Conservation (phyloP, 2,888 invertebrate species). For the Heliconius ethilla region DNA sequence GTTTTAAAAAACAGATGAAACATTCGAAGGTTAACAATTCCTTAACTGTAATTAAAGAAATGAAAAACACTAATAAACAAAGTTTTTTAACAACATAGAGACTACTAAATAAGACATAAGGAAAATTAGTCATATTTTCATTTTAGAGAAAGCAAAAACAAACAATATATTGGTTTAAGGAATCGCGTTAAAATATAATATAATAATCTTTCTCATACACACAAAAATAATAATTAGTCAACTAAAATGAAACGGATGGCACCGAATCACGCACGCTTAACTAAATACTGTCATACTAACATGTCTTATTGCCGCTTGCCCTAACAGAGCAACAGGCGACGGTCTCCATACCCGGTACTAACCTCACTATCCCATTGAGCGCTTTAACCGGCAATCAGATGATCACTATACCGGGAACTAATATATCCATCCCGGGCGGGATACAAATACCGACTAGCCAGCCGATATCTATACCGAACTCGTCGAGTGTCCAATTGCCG, state of each 20-base stretch:
- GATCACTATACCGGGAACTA: slow-evolving; percentile 81
- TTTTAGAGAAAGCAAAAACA: not conserved
- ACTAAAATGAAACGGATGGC: slow-evolving; percentile 11
- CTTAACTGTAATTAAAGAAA: not conserved
- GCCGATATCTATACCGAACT: slow-evolving; percentile 61
- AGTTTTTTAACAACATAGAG: not conserved
- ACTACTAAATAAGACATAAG: not conserved
- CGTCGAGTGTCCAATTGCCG: slow-evolving; percentile 53
- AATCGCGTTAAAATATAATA: not conserved
- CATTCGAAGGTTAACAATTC: too few species aligned
- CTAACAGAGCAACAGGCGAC: slow-evolving; percentile 80
- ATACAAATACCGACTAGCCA: slow-evolving; percentile 55
- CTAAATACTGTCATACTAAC: slow-evolving; percentile 70
- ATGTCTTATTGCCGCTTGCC: slow-evolving; percentile 57
- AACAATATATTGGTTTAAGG: not conserved
- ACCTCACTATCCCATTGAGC: slow-evolving; percentile 82
- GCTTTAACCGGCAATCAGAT: slow-evolving; percentile 75
- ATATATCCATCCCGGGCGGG: slow-evolving; percentile 67
- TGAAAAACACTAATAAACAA: not conserved
- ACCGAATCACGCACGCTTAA: slow-evolving; percentile 56
- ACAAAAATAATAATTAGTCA: not conserved
- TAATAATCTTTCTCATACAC: not conserved
- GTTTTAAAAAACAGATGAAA: too few species aligned
- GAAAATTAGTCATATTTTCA: not conserved
- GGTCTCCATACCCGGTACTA: slow-evolving; percentile 84